Evolutionary conservation across 64 coral and sea anemone species (phyloP).

Genomic region (Pocillopora damicornis): DNA sequence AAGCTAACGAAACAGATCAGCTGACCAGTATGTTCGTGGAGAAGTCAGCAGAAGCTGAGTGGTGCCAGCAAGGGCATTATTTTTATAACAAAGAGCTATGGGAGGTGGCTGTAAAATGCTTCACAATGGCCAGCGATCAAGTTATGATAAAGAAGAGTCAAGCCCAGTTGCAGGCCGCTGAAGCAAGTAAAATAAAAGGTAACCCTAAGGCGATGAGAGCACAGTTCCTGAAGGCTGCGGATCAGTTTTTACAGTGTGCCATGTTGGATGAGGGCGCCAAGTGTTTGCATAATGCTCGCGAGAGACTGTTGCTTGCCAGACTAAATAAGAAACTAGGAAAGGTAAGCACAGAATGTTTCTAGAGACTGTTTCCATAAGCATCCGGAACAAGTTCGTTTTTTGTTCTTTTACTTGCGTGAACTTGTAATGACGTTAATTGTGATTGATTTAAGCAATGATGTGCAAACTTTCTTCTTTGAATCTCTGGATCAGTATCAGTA

Average conservation of each 20-base stretch:
- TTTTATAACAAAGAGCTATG: constrained; percentile 82
- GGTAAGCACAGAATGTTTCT: constrained; percentile 10
- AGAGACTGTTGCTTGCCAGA: constrained; percentile 60
- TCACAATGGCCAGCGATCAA: constrained; percentile 56
- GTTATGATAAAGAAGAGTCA: constrained; percentile 76
- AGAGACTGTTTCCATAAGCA: no score
- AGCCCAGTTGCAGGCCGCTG: constrained; percentile 81
- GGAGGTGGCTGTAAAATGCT: constrained; percentile 89
- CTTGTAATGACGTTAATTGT: no score
- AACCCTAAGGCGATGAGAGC: constrained; percentile 77
- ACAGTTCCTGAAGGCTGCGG: constrained; percentile 69
- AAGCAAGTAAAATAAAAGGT: constrained; percentile 60
- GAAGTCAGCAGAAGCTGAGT: constrained; percentile 68
- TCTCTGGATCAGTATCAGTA: no score
- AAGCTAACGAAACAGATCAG: constrained; percentile 36
- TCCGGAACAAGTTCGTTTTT: not conserved
- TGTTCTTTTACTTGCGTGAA: not conserved
- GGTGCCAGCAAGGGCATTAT: constrained; percentile 72
- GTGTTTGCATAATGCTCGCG: constrained; percentile 75
- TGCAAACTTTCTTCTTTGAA: not conserved
- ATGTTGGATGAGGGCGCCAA: constrained; percentile 76
- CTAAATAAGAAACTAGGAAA: constrained; percentile 61
- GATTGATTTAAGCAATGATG: no score
- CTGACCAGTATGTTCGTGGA: constrained; percentile 91
- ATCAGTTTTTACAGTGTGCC: constrained; percentile 68